These are phyloP conservation scores for Electrophaes corylata DNA, from an alignment of 2,888 invertebrate species.

Conservation along the genomic window DNA sequence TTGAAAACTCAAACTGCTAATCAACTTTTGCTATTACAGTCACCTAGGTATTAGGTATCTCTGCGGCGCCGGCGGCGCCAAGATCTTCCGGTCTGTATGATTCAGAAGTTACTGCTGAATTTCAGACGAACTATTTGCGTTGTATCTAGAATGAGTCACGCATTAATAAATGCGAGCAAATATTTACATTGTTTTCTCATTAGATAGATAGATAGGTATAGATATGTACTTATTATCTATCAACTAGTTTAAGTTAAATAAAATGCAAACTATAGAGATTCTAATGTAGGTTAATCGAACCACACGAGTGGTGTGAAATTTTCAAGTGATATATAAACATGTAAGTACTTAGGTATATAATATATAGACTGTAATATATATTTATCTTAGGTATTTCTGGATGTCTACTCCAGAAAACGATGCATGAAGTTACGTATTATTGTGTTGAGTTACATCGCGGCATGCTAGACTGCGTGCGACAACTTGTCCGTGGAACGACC, in stretches of 20 bases:
- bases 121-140: conserved; percentile 13
- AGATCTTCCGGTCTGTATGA: conserved; percentile 25
- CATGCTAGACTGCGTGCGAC: too few species aligned
- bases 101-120: conserved; percentile 20
- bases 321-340: conserved; percentile 36
- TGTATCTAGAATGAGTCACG: conserved; percentile 22
- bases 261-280: conserved; percentile 47
- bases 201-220: not conserved
- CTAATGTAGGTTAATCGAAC: conserved; percentile 42
- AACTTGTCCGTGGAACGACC: too few species aligned
- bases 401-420: too few species aligned
- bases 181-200: not conserved
- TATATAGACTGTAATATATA: not conserved
- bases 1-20: too few species aligned
- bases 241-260: conserved; percentile 30
- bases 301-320: conserved; percentile 39
- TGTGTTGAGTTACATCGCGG: too few species aligned
- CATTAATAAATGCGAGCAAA: conserved; percentile 4
- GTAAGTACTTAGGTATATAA: not conserved
- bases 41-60: too few species aligned
- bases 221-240: too few species aligned
- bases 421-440: too few species aligned
- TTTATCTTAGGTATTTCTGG: too few species aligned
- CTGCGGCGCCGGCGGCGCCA: conserved; percentile 16
- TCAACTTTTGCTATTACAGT: too few species aligned